Base-by-base conservation (phyloP, 2,113 vertebrate species). In the Pseudorectes ferrugineus region DNA sequence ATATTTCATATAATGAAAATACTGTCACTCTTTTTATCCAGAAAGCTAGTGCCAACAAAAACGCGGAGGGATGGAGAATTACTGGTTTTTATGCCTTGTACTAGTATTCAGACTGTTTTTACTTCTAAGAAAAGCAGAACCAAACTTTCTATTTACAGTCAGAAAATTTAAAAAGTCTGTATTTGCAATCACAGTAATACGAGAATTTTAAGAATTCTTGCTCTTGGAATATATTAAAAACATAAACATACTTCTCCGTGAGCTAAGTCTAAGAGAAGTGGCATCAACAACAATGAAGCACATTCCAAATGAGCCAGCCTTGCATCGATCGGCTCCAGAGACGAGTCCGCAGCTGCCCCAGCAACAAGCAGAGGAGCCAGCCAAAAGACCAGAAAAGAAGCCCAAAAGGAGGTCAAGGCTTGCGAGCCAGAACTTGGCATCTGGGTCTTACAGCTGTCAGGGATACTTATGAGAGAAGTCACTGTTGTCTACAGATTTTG, bases 371-470 rank as follows among this genome's bases (percentile, higher is more conserved):
- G 38, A 68, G 14, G 19, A 92, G 52, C 15, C 46, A 78, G 85
- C 61, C 88, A 94, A 83, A 66, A 84, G 49, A 58, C 23, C 66
- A 94, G 71, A 91, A 89, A 92, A 70, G 71, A 77, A 77, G 58
- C 31, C 62, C 73, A 55, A 91, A 70, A 79, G 45, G 52, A 87
- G 55, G 63, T 77, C 74, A 93, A 83, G 77, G 61, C 57, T 68
- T 85, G 46, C 1, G 8, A 94, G 68, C 54, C 88, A 93, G 80
- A 76, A 93, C 59, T 94, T 95, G 95, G 93, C 93, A 94, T 80
- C 48, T 5, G 5, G 63, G 59, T 82, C 77, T 62, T 80, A 92
- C 85, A 95, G 88, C 92, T 97, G 93, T 75, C 90, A 76, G 38
- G 35, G 43, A 76, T 29, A 49, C 48, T 93, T 59, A 85, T 46